These are phyloP conservation scores for Anabacerthia variegaticeps DNA, from an alignment of 2,797 vertebrate species.

Conservation along the genomic window DNA sequence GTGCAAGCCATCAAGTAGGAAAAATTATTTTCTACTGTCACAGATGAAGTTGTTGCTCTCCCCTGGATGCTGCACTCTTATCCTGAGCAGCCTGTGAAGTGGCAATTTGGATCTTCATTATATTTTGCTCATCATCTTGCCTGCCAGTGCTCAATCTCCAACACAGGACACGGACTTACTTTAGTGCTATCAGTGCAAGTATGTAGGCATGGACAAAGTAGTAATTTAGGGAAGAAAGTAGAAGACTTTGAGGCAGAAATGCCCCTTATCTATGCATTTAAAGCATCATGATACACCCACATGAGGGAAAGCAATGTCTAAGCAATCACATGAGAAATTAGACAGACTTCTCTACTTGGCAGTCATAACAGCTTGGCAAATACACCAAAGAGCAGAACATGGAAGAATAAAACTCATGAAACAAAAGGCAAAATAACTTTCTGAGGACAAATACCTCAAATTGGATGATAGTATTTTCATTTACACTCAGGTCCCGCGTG, in stretches of 20 bases:
- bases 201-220: not conserved
- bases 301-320: not conserved
- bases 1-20: not conserved
- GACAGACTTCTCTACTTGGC: not conserved
- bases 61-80: not conserved
- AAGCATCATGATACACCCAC: not conserved
- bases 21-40: not conserved
- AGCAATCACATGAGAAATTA: not conserved
- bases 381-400: not conserved
- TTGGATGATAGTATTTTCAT: constrained; percentile 96
- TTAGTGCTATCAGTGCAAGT: not conserved
- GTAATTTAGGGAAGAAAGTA: not conserved
- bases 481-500: constrained; percentile 92
- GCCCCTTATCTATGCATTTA: not conserved
- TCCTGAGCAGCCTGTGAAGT: not conserved
- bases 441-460: constrained; percentile 87
- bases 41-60: not conserved
- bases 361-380: not conserved
- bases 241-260: not conserved
- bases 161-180: not conserved
- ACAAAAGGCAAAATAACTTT: not conserved
- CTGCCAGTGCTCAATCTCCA: not conserved
- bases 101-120: not conserved
- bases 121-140: not conserved
- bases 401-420: not conserved